Percentiles rank a stretch among this genome's conserved stretches.
Conservation (phyloP, 2,797 vertebrate genomes). For the Lithobates pipiens region DNA sequence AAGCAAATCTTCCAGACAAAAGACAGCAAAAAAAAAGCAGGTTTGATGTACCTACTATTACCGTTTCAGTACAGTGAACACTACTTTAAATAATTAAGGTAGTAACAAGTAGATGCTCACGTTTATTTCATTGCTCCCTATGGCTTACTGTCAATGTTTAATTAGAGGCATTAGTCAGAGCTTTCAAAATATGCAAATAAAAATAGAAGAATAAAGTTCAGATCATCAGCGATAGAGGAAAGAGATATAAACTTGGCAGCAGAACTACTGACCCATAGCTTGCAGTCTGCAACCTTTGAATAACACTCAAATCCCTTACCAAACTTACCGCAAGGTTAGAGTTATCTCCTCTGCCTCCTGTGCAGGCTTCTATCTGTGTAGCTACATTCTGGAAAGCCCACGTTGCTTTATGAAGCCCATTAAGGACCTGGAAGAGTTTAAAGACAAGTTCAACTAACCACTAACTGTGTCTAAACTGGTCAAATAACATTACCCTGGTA, state of each 20-base stretch:
- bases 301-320: slow-evolving; percentile 29
- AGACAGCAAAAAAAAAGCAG: too few relatives aligned
- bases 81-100: neutral
- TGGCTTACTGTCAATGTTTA: slow-evolving; percentile 32
- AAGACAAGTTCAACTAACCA: too few relatives aligned
- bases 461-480: too few relatives aligned
- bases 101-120: slow-evolving; percentile 6
- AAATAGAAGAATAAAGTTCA: slow-evolving; percentile 17
- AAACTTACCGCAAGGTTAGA: neutral
- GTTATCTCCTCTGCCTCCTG: neutral
- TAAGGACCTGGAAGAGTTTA: neutral
- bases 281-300: neutral
- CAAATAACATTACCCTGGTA: too few relatives aligned
- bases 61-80: neutral
- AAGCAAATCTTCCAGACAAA: too few relatives aligned
- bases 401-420: slow-evolving; percentile 8
- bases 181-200: slow-evolving; percentile 56
- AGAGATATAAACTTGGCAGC: slow-evolving; percentile 18
- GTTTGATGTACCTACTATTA: neutral
- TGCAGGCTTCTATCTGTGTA: neutral
- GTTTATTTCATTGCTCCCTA: slow-evolving; percentile 9
- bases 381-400: neutral
- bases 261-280: slow-evolving; percentile 2
- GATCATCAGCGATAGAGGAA: slow-evolving; percentile 13
- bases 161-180: slow-evolving; percentile 50